Base-by-base conservation (phyloP, 2,888 invertebrate species). In the Scaptomyza caliginosa region DNA sequence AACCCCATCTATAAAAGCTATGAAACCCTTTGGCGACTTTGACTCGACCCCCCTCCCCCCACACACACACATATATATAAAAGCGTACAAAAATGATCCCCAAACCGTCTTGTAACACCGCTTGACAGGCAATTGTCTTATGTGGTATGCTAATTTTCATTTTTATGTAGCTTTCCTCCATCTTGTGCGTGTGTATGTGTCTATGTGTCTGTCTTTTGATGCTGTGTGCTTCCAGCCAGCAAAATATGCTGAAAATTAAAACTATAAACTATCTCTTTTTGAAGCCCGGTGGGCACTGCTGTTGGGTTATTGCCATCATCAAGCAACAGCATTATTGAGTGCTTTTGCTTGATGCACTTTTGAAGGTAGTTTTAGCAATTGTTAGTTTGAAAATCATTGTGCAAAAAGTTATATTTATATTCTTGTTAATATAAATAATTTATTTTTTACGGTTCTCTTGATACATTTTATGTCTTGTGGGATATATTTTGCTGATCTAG, bases 71-170 rank as follows among this genome's bases (percentile, higher is more conserved):
- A 3, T 2, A 19, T 6, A 40, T 0, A 21, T 3, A 6, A 11
- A 11, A 11, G 6, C 10, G n/a, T n/a, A n/a, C 1, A 3, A 0
- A n/a, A 43, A n/a, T 7, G 60, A 68, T 42, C 57, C 56, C 13
- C 39, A 49, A 57, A 72, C 54, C 65, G 60, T 72, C 60, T 66
- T 65, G 66, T 56, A 66, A 56, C 63, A 38, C 42, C 67, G 63
- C 81, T 83, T 74, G 83, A 80, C 83, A 81, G 83, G 54, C 81
- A 81, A 81, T 81, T 81, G 81, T 80, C 81, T 81, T 81, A 81
- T 81, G 83, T 83, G 83, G 83, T 83, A 81, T 81, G 81, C 74
- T 83, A 83, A 81, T 81, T 81, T 81, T 80, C n/a, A n/a, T n/a
- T 76, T 80, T 76, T 67, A 42, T 73, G 46, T 57, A 34, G 36